A percentile compares a stretch with the other conserved stretches of the same genome.
phyloP scores from a whole-genome alignment of 2,113 vertebrate species.

The Numida meleagris region DNA sequence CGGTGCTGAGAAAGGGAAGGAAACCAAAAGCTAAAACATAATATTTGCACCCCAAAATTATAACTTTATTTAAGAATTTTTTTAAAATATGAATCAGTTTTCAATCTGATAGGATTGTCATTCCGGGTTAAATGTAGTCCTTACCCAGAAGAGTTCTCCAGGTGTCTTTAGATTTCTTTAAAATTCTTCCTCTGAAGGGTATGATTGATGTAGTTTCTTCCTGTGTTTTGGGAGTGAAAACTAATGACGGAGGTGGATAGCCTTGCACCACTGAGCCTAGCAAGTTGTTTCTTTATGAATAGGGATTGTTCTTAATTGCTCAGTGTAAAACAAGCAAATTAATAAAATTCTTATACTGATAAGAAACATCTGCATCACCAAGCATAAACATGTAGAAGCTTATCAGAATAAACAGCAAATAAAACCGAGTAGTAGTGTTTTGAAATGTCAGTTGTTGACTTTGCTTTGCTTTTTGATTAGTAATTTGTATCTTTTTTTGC shows the following conservation, averaged over 20 bases:
- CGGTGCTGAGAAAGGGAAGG: neutral
- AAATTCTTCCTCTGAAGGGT: neutral
- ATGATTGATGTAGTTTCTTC: neutral
- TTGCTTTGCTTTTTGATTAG: neutral
- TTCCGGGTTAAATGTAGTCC: neutral
- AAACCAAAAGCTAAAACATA: neutral
- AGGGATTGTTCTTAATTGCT: neutral
- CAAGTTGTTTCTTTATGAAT: neutral
- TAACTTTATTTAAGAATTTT: neutral
- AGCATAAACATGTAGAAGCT: neutral
- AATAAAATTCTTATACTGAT: neutral
- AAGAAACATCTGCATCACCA: neutral
- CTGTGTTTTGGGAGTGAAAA: neutral
- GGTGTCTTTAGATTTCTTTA: neutral
- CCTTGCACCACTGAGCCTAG: neutral
- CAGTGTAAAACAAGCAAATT: neutral
- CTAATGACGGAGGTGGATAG: neutral
- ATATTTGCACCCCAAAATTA: neutral
- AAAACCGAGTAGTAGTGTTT: neutral
- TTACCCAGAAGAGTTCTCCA: neutral
- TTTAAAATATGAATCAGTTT: neutral
- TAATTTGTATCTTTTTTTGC: neutral
- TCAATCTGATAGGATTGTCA: neutral
- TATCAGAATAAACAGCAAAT: neutral
- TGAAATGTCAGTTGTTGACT: neutral